Conservation (phyloP, 2,888 invertebrate species). For the Psylliodes chrysocephalus region DNA sequence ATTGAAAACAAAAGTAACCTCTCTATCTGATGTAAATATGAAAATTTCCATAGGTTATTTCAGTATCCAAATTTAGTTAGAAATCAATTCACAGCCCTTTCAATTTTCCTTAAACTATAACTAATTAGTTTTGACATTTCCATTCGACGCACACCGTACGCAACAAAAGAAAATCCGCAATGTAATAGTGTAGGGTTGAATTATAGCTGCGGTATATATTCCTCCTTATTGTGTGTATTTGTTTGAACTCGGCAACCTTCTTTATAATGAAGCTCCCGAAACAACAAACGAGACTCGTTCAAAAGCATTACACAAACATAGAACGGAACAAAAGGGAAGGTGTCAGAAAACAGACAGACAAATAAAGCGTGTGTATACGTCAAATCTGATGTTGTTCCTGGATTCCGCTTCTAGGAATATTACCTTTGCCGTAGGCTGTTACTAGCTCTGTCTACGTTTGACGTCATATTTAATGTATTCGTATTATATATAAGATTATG, state of each 20-base stretch:
- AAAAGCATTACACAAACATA: conserved; percentile 11
- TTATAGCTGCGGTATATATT: conserved; percentile 9
- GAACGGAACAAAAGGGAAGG: conserved; percentile 13
- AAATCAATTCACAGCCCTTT: no score
- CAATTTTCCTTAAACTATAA: no score
- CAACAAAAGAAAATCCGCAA: conserved; percentile 15
- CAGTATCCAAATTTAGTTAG: no score
- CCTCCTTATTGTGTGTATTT: conserved; percentile 18
- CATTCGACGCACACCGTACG: neutral
- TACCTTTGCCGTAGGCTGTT: no score
- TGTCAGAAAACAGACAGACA: conserved; percentile 12
- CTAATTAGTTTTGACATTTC: no score
- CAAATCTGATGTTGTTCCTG: neutral
- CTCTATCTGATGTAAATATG: no score
- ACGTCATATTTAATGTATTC: no score
- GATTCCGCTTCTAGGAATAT: no score
- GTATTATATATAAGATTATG: no score
- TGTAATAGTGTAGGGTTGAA: conserved; percentile 22
- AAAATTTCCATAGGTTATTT: no score
- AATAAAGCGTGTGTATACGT: conserved; percentile 4
- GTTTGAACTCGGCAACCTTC: conserved; percentile 21
- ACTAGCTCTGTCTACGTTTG: no score
- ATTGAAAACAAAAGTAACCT: no score
- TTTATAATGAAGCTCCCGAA: conserved; percentile 20
- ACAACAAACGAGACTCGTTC: conserved; percentile 14